Percentiles rank a stretch among this genome's conserved stretches.
Conservation (phyloP, 2,888 invertebrate genomes). For the Pyrochroa serraticornis region DNA sequence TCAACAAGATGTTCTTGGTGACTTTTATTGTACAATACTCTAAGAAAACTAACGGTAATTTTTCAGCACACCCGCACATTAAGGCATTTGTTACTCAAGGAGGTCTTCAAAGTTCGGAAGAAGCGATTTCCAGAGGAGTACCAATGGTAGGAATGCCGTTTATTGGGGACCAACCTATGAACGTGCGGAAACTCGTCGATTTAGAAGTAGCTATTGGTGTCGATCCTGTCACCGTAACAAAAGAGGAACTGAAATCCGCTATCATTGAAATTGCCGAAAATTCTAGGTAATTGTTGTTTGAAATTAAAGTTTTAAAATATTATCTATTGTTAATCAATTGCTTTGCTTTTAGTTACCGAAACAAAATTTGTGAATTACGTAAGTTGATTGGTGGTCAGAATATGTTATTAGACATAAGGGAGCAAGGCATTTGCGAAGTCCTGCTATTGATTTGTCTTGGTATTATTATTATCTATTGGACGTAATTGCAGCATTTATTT, state of each 20-base stretch:
- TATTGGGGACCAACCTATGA: constrained; percentile 26
- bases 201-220: constrained; percentile 4
- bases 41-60: background rate
- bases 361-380: constrained; percentile 40
- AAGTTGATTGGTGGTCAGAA: constrained; percentile 61
- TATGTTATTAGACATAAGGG: constrained; percentile 61
- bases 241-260: constrained; percentile 4
- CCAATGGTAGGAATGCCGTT: constrained; percentile 27
- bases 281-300: background rate
- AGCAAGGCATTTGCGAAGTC: constrained; percentile 57
- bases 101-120: constrained; percentile 19
- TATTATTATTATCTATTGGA: constrained; percentile 15
- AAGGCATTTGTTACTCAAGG: constrained; percentile 25
- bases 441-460: constrained; percentile 30
- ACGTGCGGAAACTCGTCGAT: constrained; percentile 14
- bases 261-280: constrained; percentile 12
- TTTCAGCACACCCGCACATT: constrained; percentile 21
- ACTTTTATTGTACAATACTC: too few species aligned
- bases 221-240: background rate
- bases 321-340: background rate
- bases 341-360: constrained; percentile 26
- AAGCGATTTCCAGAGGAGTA: constrained; percentile 12
- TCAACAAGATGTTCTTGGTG: constrained; percentile 38
- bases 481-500: background rate
- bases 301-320: background rate